Evolutionary conservation across 2,797 vertebrate species (phyloP).

Genomic region (Esox lucius): DNA sequence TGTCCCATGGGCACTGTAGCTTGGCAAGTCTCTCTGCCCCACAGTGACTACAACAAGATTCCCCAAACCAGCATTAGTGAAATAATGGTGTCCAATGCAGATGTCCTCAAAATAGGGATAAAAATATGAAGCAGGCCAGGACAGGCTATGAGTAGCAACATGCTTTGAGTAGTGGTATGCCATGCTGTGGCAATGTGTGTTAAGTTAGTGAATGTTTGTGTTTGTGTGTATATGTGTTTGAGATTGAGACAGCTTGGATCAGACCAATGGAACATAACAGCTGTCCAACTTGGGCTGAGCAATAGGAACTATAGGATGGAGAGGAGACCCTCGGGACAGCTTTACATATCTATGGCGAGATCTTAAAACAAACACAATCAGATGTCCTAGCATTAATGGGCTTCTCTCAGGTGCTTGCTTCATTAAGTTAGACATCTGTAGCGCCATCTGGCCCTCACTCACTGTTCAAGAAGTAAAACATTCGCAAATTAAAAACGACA

Average conservation of each 20-base stretch:
- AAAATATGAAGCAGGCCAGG: conserved; percentile 43
- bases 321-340: conserved; percentile 53
- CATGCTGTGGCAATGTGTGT: conserved; percentile 15
- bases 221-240: conserved; percentile 7
- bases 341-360: conserved; percentile 32
- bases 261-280: conserved; percentile 51
- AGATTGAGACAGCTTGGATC: conserved; percentile 54
- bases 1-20: conserved; percentile 61
- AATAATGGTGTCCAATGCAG: conserved; percentile 61
- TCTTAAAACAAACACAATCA: conserved; percentile 67
- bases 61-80: conserved; percentile 65
- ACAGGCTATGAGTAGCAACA: neutral
- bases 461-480: conserved; percentile 29
- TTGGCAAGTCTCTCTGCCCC: conserved; percentile 64
- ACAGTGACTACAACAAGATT: conserved; percentile 48
- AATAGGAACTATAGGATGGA: conserved; percentile 46
- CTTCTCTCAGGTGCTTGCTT: conserved; percentile 57
- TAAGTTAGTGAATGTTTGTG: conserved; percentile 27
- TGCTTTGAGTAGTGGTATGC: neutral
- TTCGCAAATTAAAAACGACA: conserved; percentile 26
- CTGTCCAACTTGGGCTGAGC: conserved; percentile 60
- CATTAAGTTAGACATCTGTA: conserved; percentile 58
- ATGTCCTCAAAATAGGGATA: conserved; percentile 44
- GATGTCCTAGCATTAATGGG: conserved; percentile 50
- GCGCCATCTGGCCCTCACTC: conserved; percentile 41